Base-by-base conservation (phyloP, 2,113 vertebrate genomes). In the Eidolon helvum region DNA sequence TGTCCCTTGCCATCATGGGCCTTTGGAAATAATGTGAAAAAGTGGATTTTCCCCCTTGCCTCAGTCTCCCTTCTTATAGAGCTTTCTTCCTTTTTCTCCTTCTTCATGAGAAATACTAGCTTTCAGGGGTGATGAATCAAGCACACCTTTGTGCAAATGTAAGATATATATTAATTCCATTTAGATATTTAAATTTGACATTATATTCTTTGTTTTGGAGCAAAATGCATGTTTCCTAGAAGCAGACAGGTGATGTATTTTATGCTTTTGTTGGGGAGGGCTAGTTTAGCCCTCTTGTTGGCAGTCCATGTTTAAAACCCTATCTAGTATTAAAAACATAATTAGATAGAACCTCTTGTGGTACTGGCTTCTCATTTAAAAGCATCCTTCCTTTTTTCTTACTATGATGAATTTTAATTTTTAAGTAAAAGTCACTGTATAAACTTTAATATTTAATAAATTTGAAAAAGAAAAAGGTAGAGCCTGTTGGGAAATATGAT, bases 351-450 rank as follows among this genome's bases (percentile, higher is more conserved):
- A 84, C 48, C 5, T 38, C 12, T 26, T 78, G 19, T 50, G 11
- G 26, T 78, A 48, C 33, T 9, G 63, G 40, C 22, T 74, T 95
- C 33, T 85, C 43, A 7, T 78, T 82, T 65, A 61, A 85, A 95
- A 89, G 18, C 21, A 18, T 40, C 33, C 7, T 4, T 33, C 22
- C 33, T 45, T n/a, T 80, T 85, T 94, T 75, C 69, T 90, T 93
- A 40, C 21, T 24, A 53, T 65, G 57, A 45, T 95, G 35, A 61
- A 84, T 87, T 95, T 95, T 87, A 86, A 90, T 80, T 97, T 97
- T 96, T 19, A 72, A 94, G 21, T 68, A 59, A 87, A 65, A 66
- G 65, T 63, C 5, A 53, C 12, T 80, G 28, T 15, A 43, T 82
- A 38, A 95, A 88, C 28, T 79, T 92, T n/a, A 85, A 65, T 74